phyloP scores from a whole-genome alignment of 2,113 vertebrate species.

The Setophaga petechia region DNA sequence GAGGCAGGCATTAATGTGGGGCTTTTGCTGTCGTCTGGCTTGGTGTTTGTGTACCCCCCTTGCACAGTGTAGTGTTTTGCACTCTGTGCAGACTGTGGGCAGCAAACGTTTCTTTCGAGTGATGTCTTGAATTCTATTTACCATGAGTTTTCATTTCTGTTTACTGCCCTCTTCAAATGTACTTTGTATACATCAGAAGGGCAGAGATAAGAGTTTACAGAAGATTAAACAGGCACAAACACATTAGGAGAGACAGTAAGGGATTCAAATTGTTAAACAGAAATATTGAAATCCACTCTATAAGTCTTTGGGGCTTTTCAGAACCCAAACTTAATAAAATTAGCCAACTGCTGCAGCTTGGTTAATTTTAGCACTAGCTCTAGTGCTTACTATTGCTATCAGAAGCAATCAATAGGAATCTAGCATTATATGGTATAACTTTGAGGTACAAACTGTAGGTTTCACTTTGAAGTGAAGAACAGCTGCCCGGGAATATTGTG shows the following conservation, averaged over 20 bases:
- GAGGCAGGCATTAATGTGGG: neutral
- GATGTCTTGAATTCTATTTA: neutral
- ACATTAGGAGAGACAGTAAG: constrained; percentile 49
- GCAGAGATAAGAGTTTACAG: constrained; percentile 42
- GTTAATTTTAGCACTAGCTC: neutral
- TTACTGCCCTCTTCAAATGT: neutral
- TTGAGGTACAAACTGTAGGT: neutral
- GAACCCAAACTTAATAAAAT: constrained; percentile 51
- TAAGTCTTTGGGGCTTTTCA: constrained; percentile 38
- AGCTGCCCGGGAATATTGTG: neutral
- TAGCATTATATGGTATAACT: neutral
- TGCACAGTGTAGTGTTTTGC: neutral
- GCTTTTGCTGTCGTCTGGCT: neutral
- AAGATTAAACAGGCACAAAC: constrained; percentile 55
- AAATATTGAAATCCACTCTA: constrained; percentile 53
- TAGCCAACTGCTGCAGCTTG: constrained; percentile 30
- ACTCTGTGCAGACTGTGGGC: neutral
- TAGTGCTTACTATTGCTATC: neutral
- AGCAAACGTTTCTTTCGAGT: constrained; percentile 9
- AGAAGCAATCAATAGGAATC: constrained; percentile 28
- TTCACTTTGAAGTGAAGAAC: neutral
- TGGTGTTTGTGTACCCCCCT: neutral
- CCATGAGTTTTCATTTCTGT: constrained; percentile 34
- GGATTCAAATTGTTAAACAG: constrained; percentile 51
- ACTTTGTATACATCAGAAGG: constrained; percentile 25